Evolutionary conservation across 2,888 invertebrate genomes (phyloP).

Genomic region (Acleris cristana): DNA sequence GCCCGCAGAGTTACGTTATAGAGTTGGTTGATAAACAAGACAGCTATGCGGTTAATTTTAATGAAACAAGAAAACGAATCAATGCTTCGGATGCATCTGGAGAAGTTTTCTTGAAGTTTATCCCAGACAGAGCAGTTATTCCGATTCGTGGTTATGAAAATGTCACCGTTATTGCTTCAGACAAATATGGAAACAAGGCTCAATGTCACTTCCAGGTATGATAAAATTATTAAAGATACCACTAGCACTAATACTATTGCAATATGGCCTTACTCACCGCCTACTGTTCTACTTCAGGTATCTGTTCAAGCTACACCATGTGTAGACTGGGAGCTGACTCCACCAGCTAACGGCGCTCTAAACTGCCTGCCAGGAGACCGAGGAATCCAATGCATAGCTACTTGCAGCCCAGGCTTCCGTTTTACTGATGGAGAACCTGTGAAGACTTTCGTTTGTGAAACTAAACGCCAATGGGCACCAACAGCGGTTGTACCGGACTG

Average conservation of each 20-base stretch:
- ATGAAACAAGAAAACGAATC: constrained; percentile 92
- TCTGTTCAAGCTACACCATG: constrained; percentile 97
- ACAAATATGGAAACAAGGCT: constrained; percentile 94
- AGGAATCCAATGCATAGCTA: constrained; percentile 94
- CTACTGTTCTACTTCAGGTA: constrained; percentile 72
- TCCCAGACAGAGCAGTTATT: constrained; percentile 93
- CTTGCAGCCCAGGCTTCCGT: constrained; percentile 93
- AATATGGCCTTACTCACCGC: neutral
- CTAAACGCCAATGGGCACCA: constrained; percentile 92
- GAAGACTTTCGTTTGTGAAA: constrained; percentile 93
- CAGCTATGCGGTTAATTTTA: constrained; percentile 95
- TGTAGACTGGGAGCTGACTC: constrained; percentile 96
- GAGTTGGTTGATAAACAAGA: constrained; percentile 95
- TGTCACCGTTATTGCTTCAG: constrained; percentile 94
- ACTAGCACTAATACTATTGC: neutral
- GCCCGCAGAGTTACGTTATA: constrained; percentile 97
- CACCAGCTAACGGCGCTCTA: constrained; percentile 94
- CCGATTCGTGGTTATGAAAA: constrained; percentile 95
- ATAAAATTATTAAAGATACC: neutral
- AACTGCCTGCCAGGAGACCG: constrained; percentile 93
- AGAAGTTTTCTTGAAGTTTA: constrained; percentile 91
- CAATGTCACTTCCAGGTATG: constrained; percentile 95
- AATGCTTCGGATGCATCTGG: constrained; percentile 95
- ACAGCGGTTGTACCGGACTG: constrained; percentile 96
- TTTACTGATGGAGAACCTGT: constrained; percentile 95